A percentile compares a stretch with the other conserved stretches of the same genome.
These are phyloP conservation scores for Vanessa tameamea DNA, from an alignment of 1,140 invertebrate genomes.

Conservation along the genomic window DNA sequence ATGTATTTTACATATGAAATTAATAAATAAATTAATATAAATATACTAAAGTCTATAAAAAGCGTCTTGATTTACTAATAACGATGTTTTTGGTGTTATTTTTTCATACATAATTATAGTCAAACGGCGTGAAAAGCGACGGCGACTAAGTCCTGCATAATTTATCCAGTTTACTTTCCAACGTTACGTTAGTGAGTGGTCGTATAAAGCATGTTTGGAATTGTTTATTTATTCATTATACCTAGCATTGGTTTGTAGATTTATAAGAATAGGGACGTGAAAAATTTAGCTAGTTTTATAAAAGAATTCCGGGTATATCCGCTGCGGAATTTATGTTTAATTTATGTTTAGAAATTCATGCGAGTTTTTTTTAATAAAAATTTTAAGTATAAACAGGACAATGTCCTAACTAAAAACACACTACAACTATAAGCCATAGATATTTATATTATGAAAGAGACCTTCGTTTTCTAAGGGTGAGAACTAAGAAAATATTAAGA, in stretches of 20 bases:
- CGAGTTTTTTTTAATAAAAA: too few species aligned
- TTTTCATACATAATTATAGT: constrained; percentile 9
- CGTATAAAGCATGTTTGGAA: constrained; percentile 6
- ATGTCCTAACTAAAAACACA: too few species aligned
- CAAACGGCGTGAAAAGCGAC: constrained; percentile 11
- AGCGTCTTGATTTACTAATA: too few species aligned
- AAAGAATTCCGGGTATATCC: not conserved
- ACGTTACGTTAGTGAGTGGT: not conserved
- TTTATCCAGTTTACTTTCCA: constrained; percentile 8
- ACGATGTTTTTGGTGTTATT: too few species aligned
- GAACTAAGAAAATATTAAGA: too few species aligned
- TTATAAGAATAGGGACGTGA: not conserved
- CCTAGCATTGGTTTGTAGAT: constrained; percentile 6
- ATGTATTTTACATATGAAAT: too few species aligned
- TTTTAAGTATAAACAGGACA: too few species aligned
- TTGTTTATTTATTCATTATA: constrained; percentile 13
- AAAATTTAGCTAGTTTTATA: not conserved
- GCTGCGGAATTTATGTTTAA: not conserved
- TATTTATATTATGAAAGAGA: too few species aligned
- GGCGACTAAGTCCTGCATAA: constrained; percentile 11
- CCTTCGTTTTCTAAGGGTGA: too few species aligned
- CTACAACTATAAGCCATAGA: too few species aligned
- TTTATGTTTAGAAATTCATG: not conserved
- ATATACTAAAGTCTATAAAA: too few species aligned
- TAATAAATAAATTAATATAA: too few species aligned